Percentiles rank a stretch among this genome's conserved stretches.
Evolutionary conservation across 2,888 invertebrate species (phyloP).

Genomic region (Lasioglossum figueresi): DNA sequence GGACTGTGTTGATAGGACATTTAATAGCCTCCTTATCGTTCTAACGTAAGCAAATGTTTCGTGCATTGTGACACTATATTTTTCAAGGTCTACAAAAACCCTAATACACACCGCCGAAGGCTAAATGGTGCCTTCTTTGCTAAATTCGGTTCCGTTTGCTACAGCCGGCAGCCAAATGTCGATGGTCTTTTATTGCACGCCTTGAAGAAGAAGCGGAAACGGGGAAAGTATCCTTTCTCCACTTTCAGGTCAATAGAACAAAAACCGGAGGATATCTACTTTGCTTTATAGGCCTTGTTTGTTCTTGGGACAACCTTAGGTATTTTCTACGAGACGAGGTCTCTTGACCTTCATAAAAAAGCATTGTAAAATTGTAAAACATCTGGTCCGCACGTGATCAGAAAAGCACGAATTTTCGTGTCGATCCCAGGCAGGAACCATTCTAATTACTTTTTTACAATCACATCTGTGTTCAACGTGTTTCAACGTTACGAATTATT

Average conservation of each 20-base stretch:
- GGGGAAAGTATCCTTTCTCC: constrained; percentile 57
- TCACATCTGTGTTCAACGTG: too few species aligned
- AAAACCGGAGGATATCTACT: constrained; percentile 39
- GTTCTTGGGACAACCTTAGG: not conserved
- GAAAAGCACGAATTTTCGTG: not conserved
- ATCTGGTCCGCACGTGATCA: constrained; percentile 5
- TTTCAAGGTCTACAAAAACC: not conserved
- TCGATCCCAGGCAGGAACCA: not conserved
- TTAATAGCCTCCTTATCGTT: not conserved
- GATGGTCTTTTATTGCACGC: constrained; percentile 25
- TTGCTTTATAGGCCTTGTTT: constrained; percentile 5
- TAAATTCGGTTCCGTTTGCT: not conserved
- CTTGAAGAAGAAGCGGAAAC: constrained; percentile 23
- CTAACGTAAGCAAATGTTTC: not conserved
- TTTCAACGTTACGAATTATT: too few species aligned
- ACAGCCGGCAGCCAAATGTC: not conserved
- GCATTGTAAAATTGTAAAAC: constrained; percentile 24
- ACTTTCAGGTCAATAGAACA: constrained; percentile 43
- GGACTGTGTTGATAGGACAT: not conserved
- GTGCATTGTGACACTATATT: not conserved
- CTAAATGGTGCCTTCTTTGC: not conserved
- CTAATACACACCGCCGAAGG: too few species aligned
- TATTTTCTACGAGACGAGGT: not conserved
- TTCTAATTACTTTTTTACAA: constrained; percentile 3
- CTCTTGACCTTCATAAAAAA: not conserved